Base-by-base conservation (phyloP, 2,113 vertebrate genomes). In the Chinchilla lanigera region DNA sequence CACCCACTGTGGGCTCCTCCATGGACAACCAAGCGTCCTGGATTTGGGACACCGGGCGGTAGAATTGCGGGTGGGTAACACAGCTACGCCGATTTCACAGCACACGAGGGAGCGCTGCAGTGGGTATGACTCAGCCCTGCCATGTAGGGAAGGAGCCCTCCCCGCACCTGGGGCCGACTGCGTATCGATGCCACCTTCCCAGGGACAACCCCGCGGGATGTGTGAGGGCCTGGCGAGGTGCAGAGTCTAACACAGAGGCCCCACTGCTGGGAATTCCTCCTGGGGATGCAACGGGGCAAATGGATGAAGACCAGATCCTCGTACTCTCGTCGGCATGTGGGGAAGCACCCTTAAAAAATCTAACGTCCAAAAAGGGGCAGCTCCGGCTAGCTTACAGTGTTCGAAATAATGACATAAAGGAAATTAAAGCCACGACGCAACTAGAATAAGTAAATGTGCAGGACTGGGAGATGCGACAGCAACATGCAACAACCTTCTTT, bases 261-360 rank as follows among this genome's bases (percentile, higher is more conserved):
- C 54, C 33, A 28, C 28, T 30, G 16, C 14, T 20, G 1, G 52
- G 41, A 13, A 14, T 50, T 38, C 63, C 86, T 73, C 41, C 24
- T 2, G 30, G 88, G 54, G 33, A 41, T 38, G 26, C 56, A 61
- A n/a, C 22, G 19, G 54, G 75, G 28, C 14, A 4, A 77, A 26
- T 0, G 4, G 6, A 1, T 3, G 13, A 24, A n/a, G 47, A 4
- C 41, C 6, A 12, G n/a, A 24, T 16, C 54, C 81, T 3, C 0
- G 13, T 24, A 10, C 81, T 17, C 58, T 5, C 26, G 1, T 30
- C 2, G 11, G 7, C 6, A 16, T 38, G 2, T 11, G 26, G 3
- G 19, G 41, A 11, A 75, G 41, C 13, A 30, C 3, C 1, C 6
- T 47, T 28, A 30, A 28, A 50, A 30, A 50, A 13, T 28, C 41